Evolutionary conservation across 2,888 invertebrate genomes (phyloP), one percentile per base, ranked within the genome.

Genomic region (Mesorhabditis sp.): DNA sequence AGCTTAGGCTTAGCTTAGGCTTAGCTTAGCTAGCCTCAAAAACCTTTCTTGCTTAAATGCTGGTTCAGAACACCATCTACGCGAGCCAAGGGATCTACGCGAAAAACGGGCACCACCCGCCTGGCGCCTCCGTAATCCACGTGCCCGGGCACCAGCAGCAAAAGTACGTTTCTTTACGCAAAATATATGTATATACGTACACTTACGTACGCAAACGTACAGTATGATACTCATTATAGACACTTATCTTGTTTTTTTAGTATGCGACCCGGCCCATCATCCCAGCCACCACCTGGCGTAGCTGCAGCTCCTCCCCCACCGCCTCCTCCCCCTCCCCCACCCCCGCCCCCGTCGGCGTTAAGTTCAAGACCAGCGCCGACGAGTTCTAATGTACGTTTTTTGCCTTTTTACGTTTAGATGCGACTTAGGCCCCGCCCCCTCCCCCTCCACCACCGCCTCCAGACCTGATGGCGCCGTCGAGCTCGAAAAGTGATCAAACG

Each of bases 371-470:
- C 42, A 0, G 42, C 13, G 10, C n/a, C 66, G 41, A 13, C 10
- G 13, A 13, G 15, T 10, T 43, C 45, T 13, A n/a, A 66, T 13
- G 66, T 66, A 2, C 13, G 13, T 43, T n/a, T 50, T 50, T 50
- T 50, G 1, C 58, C n/a, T 50, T 50, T 50, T 50, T 50, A n/a
- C n/a, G 58, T 50, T n/a, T 50, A 50, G n/a, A 50, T n/a, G 2
- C n/a, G 58, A 13, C 2, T n/a, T n/a, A 50, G 28, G 71, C 70
- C 10, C 75, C 69, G 65, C 78, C 76, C 6, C 76, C 76, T 41
- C 78, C 78, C 7, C 77, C 77, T 4, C 78, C 78, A 13, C 81
- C 80, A 45, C 79, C 80, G 62, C 77, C 77, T 15, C 71, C 69
- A 6, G 77, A 73, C 45, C 65, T 76, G 15, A 71, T 77, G 72